Percentiles rank a stretch among this genome's conserved stretches.
These are phyloP conservation scores for Caenorhabditis virilis DNA, from an alignment of 2,888 invertebrate genomes.

Conservation along the genomic window DNA sequence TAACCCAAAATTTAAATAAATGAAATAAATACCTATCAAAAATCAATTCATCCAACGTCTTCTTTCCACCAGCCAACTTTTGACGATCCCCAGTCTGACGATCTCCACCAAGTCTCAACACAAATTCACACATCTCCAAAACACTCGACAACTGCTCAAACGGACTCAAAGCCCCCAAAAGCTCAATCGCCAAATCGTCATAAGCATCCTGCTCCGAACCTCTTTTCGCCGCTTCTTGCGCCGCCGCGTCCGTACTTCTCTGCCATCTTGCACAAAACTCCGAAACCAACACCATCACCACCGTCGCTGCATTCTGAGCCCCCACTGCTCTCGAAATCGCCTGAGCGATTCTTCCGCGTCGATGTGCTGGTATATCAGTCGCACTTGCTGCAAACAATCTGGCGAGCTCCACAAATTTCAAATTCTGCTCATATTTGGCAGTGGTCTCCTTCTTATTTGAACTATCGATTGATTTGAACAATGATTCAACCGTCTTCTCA, in stretches of 20 bases:
- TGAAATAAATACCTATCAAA: conserved; percentile 35
- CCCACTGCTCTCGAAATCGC: conserved; percentile 55
- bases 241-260: conserved; percentile 42
- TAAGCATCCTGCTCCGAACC: conserved; percentile 54
- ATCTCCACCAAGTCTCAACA: conserved; percentile 59
- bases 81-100: neutral
- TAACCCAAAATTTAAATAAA: too few relatives aligned
- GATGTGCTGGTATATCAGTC: conserved; percentile 89
- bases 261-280: conserved; percentile 68
- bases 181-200: conserved; percentile 59
- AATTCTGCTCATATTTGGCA: conserved; percentile 16
- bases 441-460: neutral
- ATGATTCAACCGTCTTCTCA: conserved; percentile 58
- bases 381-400: conserved; percentile 89
- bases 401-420: conserved; percentile 73
- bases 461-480: conserved; percentile 55
- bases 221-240: conserved; percentile 25
- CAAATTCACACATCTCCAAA: conserved; percentile 53
- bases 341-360: conserved; percentile 74
- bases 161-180: conserved; percentile 48
- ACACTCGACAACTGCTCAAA: conserved; percentile 50
- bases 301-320: conserved; percentile 70
- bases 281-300: conserved; percentile 70
- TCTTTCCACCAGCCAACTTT: conserved; percentile 7
- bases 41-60: conserved; percentile 20